These are phyloP conservation scores for Amphipyra tragopoginis DNA, from an alignment of 2,888 invertebrate genomes.

Conservation along the genomic window DNA sequence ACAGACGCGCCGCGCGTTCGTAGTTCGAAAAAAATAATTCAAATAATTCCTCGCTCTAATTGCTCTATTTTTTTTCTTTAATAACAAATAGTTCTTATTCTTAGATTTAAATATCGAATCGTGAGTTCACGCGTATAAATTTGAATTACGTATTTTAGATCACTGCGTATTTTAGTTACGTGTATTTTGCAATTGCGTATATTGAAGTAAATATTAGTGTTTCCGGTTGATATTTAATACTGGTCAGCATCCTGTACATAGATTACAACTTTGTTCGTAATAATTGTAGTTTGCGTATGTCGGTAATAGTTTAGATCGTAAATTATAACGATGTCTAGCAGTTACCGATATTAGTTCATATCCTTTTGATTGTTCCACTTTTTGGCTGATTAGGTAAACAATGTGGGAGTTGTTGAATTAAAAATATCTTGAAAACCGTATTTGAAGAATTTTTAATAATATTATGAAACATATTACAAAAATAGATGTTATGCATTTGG, in stretches of 20 bases:
- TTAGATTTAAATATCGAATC: slow-evolving; percentile 23
- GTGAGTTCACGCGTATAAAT: slow-evolving; percentile 12
- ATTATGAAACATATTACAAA: too few species aligned
- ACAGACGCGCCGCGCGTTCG: slow-evolving; percentile 79
- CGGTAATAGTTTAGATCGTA: slow-evolving; percentile 37
- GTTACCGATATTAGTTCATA: slow-evolving; percentile 23
- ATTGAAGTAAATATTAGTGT: slow-evolving; percentile 53
- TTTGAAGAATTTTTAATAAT: too few species aligned
- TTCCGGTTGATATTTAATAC: slow-evolving; percentile 55
- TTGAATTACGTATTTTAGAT: slow-evolving; percentile 10
- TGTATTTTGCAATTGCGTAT: slow-evolving; percentile 45
- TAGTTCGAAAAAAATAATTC: slow-evolving; percentile 40
- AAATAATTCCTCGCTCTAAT: slow-evolving; percentile 41
- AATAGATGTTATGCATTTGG: too few species aligned
- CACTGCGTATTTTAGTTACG: slow-evolving; percentile 8
- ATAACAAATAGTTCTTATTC: slow-evolving; percentile 1
- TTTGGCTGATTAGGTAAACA: slow-evolving; percentile 11
- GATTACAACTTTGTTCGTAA: slow-evolving; percentile 40
- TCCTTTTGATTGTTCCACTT: slow-evolving; percentile 32
- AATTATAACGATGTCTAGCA: slow-evolving; percentile 30
- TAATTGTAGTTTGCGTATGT: slow-evolving; percentile 42
- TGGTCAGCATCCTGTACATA: slow-evolving; percentile 50
- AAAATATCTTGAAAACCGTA: neutral
- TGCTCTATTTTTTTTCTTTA: slow-evolving; percentile 9
- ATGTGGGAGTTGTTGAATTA: slow-evolving; percentile 3